Percentiles rank a stretch among this genome's conserved stretches.
Evolutionary conservation across 1,140 invertebrate genomes (phyloP).

Genomic region (Drosophila tsacasi): DNA sequence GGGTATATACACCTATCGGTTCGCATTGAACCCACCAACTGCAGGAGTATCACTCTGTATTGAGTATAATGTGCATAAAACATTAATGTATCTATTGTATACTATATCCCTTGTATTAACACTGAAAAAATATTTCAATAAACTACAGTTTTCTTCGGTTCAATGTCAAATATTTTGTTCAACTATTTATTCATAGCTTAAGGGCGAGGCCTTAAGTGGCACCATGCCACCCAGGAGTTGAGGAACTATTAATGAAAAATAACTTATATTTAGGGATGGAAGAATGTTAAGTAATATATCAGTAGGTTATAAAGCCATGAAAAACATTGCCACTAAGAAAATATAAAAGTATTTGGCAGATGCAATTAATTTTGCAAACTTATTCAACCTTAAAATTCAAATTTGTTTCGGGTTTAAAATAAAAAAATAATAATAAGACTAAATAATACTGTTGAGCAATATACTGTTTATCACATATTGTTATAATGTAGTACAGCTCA

Average conservation of each 20-base stretch:
- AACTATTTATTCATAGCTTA: neutral
- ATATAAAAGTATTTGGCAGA: neutral
- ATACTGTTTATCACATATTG: neutral
- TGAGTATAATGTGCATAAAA: too few species aligned
- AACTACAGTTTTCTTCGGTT: constrained; percentile 11
- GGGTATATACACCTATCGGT: too few species aligned
- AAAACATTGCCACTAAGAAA: neutral
- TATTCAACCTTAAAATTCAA: neutral
- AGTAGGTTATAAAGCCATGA: neutral
- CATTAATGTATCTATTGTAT: neutral
- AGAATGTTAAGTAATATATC: too few species aligned
- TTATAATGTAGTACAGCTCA: neutral
- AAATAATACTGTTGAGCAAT: neutral
- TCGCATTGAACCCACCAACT: constrained; percentile 9
- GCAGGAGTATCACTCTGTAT: neutral
- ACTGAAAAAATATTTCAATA: constrained; percentile 5
- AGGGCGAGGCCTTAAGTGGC: neutral
- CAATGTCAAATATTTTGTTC: neutral
- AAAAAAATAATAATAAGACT: neutral
- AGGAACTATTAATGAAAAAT: neutral
- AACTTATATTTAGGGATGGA: too few species aligned
- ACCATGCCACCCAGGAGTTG: neutral
- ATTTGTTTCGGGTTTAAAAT: neutral
- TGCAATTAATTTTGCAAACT: neutral
- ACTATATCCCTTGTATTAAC: neutral